Conservation (phyloP, 2,113 vertebrate genomes). For the Scatophagus argus region DNA sequence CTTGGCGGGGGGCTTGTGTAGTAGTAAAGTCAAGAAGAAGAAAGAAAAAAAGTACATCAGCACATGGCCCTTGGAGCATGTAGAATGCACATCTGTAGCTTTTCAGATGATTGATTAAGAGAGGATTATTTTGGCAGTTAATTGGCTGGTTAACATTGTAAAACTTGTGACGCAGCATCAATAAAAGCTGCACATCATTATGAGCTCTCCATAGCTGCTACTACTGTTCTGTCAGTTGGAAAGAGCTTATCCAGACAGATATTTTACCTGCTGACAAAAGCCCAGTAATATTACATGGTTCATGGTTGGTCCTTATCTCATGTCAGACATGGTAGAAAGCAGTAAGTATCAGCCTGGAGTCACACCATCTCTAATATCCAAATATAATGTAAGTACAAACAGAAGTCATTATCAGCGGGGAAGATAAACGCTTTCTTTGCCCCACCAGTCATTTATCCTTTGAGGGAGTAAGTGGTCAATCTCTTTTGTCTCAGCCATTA, state of each 20-base stretch:
- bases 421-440: neutral
- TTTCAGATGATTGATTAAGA: neutral
- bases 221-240: neutral
- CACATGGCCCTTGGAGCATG: neutral
- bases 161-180: neutral
- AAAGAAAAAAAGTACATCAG: neutral
- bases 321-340: neutral
- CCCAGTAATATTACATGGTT: neutral
- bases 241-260: neutral
- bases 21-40: neutral
- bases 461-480: neutral
- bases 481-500: too few relatives aligned
- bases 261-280: neutral
- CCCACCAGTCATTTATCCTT: neutral
- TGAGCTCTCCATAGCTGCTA: neutral
- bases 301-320: neutral
- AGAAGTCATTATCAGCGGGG: neutral
- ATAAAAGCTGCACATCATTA: neutral
- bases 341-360: neutral
- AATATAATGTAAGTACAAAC: neutral
- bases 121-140: neutral
- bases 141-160: neutral
- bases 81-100: neutral
- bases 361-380: neutral
- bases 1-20: neutral